Evolutionary conservation across 2,888 invertebrate species (phyloP).

Genomic region (Melangyna quadrimaculata): DNA sequence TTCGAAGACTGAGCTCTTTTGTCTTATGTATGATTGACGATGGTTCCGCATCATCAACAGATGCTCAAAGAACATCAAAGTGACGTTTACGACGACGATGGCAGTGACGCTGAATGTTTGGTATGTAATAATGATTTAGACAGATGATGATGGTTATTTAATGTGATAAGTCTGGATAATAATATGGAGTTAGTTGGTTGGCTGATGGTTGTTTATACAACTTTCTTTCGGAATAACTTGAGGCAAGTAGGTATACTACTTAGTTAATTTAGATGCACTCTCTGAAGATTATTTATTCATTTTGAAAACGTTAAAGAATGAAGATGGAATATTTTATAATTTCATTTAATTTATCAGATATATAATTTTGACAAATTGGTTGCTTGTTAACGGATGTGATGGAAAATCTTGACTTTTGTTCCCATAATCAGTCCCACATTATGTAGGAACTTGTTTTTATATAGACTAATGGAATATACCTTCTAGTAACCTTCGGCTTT

Average conservation of each 20-base stretch:
- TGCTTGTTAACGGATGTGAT: not conserved
- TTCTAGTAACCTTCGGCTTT: too few relatives aligned
- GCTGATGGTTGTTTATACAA: slow-evolving; percentile 12
- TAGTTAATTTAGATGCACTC: slow-evolving; percentile 35
- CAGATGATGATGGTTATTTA: slow-evolving; percentile 63
- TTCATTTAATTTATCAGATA: not conserved
- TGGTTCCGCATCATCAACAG: slow-evolving; percentile 43
- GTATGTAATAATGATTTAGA: slow-evolving; percentile 44
- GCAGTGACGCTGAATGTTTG: slow-evolving; percentile 1
- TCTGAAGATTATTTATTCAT: not conserved
- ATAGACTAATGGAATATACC: too few relatives aligned
- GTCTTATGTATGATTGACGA: not conserved
- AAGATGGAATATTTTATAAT: not conserved
- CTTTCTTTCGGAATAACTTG: slow-evolving; percentile 58
- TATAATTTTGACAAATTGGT: not conserved
- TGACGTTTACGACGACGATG: not conserved
- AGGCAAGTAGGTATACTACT: too few relatives aligned
- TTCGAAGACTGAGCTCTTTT: not conserved
- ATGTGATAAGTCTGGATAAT: slow-evolving; percentile 35
- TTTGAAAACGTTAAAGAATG: not conserved
- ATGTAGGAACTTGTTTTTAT: too few relatives aligned
- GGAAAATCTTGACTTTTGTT: not conserved
- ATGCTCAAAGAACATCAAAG: slow-evolving; percentile 9
- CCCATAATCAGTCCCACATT: not conserved
- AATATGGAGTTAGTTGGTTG: not conserved